Base-by-base conservation (phyloP, 2,113 vertebrate genomes). In the Salvelinus fontinalis region DNA sequence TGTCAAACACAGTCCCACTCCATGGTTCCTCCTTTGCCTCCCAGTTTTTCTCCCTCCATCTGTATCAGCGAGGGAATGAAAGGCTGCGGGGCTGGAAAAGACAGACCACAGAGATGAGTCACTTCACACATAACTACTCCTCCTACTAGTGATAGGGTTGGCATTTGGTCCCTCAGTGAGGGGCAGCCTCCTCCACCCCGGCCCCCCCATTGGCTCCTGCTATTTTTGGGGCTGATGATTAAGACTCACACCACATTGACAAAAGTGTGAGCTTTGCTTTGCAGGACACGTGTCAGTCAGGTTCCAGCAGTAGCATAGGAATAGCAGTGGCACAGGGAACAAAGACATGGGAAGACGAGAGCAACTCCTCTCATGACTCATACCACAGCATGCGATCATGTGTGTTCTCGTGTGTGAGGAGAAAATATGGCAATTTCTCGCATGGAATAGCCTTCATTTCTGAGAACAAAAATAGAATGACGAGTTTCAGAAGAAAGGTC, bases 201-300 rank as follows among this genome's bases (percentile, higher is more conserved):
- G 3, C 29, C 29, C 29, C 31, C 49, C 27, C 64, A 24, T 69
- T 31, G 34, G 4, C 68, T 68, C 11, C 73, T 73, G 72, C 68
- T 75, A 60, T 60, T 60, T 5, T 60, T 9, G 14, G 59, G 44
- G 69, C 72, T 20, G 14, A 20, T 70, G 75, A 84, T 78, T 70
- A 77, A 78, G 75, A 76, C 72, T 84, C 72, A 48, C 84, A 81
- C 73, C 65, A 81, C 72, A 22, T 75, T 44, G 65, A 75, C 59
- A 44, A 57, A 20, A 57, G 70, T 73, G 77, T 78, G 65, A 64
- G 80, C 68, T 78, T 78, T 62, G 80, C 65, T 76, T 78, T 51
- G 7, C 57, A 67, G 80, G 80, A 74, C 77, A 49, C 66, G 70
- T 67, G 62, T 49, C 75, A 70, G 54, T 24, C 31, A 60, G 59